A percentile compares a stretch with the other conserved stretches of the same genome.
These are phyloP conservation scores for Leptocoma aspasia DNA, from an alignment of 2,113 vertebrate species.

Conservation along the genomic window DNA sequence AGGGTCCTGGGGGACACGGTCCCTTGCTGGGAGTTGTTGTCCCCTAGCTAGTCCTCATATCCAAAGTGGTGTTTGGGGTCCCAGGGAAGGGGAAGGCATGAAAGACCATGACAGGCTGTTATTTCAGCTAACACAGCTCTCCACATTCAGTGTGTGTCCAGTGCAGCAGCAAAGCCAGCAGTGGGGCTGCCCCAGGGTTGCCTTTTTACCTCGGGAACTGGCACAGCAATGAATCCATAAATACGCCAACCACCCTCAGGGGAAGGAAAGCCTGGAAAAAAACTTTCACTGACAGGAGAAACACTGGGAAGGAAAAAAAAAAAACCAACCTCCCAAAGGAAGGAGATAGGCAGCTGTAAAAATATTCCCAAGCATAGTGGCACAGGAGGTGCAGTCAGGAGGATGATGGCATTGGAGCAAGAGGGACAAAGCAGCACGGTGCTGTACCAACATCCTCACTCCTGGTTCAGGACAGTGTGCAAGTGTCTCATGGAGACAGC, in stretches of 20 bases:
- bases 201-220: background rate
- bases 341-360: slow-evolving; percentile 25
- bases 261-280: slow-evolving; percentile 39
- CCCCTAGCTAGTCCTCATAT: background rate
- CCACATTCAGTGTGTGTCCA: background rate
- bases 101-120: background rate
- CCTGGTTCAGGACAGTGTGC: background rate
- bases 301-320: background rate
- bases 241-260: background rate
- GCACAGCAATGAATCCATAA: background rate
- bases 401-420: background rate
- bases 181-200: background rate
- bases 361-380: slow-evolving; percentile 23
- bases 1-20: background rate
- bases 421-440: background rate
- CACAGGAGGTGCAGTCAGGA: background rate
- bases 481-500: background rate
- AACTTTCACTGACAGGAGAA: background rate
- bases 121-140: background rate
- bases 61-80: background rate
- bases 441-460: background rate
- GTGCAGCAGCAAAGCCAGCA: background rate
- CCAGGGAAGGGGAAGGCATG: background rate
- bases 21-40: background rate
- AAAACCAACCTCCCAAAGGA: background rate